phyloP scores from a whole-genome alignment of 2,113 vertebrate genomes.

The Phoenicopterus ruber region DNA sequence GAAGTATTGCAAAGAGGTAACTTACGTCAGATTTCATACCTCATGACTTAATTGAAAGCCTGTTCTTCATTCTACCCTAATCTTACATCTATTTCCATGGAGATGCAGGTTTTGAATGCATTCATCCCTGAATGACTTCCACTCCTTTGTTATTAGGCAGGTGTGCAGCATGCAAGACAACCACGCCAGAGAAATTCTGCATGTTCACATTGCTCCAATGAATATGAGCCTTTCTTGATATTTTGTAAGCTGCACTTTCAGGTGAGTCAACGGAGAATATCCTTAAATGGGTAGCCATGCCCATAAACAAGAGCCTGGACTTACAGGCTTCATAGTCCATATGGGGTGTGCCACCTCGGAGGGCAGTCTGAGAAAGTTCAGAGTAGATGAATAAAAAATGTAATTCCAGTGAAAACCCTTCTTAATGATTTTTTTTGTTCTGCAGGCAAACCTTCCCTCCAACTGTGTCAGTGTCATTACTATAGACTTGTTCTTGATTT shows the following conservation, averaged over 20 bases:
- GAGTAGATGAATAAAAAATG: neutral
- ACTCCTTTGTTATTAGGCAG: conserved; percentile 23
- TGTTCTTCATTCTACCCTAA: neutral
- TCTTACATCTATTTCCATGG: neutral
- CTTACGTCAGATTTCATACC: neutral
- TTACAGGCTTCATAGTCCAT: neutral
- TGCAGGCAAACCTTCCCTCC: neutral
- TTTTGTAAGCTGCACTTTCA: conserved; percentile 12
- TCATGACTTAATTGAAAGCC: conserved; percentile 5
- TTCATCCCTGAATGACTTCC: neutral
- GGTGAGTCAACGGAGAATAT: conserved; percentile 58
- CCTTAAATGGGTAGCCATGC: neutral
- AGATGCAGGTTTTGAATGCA: neutral
- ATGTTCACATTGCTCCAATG: neutral
- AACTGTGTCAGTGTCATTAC: neutral
- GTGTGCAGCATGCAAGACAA: neutral
- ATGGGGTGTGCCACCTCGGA: neutral
- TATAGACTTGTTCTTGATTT: neutral
- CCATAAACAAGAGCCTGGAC: neutral
- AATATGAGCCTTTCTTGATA: neutral
- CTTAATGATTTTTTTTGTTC: neutral
- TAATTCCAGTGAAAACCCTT: neutral
- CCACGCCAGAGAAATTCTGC: neutral
- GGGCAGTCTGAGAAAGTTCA: neutral
- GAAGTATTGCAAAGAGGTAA: neutral